These are phyloP conservation scores for Pogonomyrmex californicus DNA, from an alignment of 1,140 invertebrate genomes.

Conservation along the genomic window DNA sequence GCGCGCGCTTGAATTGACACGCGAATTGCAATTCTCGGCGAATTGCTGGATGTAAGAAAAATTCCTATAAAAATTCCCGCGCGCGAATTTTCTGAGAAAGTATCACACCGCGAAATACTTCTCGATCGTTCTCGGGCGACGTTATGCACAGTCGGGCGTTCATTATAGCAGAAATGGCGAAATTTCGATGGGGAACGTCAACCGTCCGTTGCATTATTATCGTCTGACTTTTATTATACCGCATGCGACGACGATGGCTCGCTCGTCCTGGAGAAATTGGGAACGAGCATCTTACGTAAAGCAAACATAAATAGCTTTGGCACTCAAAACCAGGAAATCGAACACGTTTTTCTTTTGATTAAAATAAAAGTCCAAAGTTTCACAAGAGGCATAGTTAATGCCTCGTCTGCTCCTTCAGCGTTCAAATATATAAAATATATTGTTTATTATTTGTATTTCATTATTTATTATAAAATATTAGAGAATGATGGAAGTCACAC, in stretches of 20 bases:
- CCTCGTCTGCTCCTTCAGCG: too few relatives aligned
- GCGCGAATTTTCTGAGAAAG: slow-evolving; percentile 40
- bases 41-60: slow-evolving; percentile 20
- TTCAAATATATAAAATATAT: not conserved
- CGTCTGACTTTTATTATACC: slow-evolving; percentile 18
- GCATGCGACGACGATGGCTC: slow-evolving; percentile 18
- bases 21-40: slow-evolving; percentile 31
- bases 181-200: not conserved
- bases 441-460: not conserved
- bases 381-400: not conserved
- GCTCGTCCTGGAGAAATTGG: slow-evolving; percentile 46
- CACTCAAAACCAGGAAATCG: not conserved
- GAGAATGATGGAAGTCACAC: not conserved
- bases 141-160: not conserved
- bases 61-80: not conserved
- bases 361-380: slow-evolving; percentile 25
- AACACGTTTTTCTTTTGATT: not conserved
- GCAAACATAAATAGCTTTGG: not conserved
- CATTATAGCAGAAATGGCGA: not conserved
- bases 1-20: slow-evolving; percentile 36
- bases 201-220: slow-evolving; percentile 46
- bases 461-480: not conserved
- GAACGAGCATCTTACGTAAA: slow-evolving; percentile 45
- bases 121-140: not conserved
- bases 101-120: slow-evolving; percentile 13